Base-by-base conservation (phyloP, 1,140 invertebrate genomes). In the Muscidifurax raptorellus region DNA sequence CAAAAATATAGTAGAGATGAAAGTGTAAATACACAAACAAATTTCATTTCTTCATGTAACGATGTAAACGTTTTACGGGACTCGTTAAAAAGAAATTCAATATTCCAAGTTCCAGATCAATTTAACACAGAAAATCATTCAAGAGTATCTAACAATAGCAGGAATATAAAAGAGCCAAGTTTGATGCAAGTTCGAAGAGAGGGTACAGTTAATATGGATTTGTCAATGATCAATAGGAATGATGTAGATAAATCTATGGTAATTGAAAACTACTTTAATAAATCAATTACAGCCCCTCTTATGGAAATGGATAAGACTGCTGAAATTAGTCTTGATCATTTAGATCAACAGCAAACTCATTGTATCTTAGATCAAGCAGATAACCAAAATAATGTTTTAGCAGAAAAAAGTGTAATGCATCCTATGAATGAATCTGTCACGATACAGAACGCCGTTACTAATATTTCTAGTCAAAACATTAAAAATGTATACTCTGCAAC, bases 21-120 rank as follows among this genome's bases (percentile, higher is more conserved):
- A 59, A 81, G 6, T 59, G 22, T 66, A 32, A 72, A 13, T 74
- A 10, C 36, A 18, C 4, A 32, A 7, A n/a, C 36, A 32, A 78
- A 78, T 25, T 82, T 52, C 13, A 32, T 79, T 77, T 2, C 74
- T n/a, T 28, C 27, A 3, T 82, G 72, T 25, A 82, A 82, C 66
- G 67, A 82, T 78, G 64, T 71, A 52, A 85, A 82, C 71, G 30
- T 72, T 52, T 52, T 67, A 13, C 13, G 30, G 82, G 22, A 82
- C 64, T 85, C 84, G 18, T 82, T 82, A 4, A 18, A 79, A 81
- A 80, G 71, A 25, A 79, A 74, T 78, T 40, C 12, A 1, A 74
- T 72, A 44, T 72, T 82, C 30, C 64, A n/a, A 15, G 32, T 59
- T 59, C 18, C 52, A n/a, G 18, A 59, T 59, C 52, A 59, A 59